Base-by-base conservation (phyloP, 2,888 invertebrate species). In the Dichetophora obliterata region DNA sequence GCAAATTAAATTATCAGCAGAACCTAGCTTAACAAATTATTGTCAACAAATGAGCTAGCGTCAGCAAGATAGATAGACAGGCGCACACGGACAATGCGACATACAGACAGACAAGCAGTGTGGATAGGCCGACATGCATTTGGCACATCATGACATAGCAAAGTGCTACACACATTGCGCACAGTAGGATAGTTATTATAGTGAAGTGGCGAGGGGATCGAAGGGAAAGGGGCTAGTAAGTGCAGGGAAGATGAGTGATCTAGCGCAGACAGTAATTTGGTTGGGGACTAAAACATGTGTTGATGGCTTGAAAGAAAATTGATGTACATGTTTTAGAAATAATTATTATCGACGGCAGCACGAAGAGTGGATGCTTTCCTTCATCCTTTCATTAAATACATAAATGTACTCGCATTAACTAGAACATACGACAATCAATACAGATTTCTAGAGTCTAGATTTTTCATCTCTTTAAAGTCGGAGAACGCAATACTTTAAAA, bases 1-100 rank as follows among this genome's bases (percentile, higher is more conserved):
- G 85, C 86, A 86, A 85, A 85, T 86, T 85, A 85, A 85, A 85
- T 85, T 83, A 85, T 85, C 85, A 84, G 84, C 84, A 81, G 79
- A 81, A 82, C 81, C 78, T 59, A 76, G 80, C 78, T 79, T 76
- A 80, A 84, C 85, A 86, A 86, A 86, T 85, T 86, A 86, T 85
- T 85, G 86, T 85, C 85, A 84, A 83, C 84, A 75, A 78, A 76
- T 75, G 72, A 77, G 82, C 77, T 78, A 34, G 63, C n/a, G 22
- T 31, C 54, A 57, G 68, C 50, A 6, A 24, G 68, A 68, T 48
- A 22, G 48, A 68, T 11, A 27, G 43, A 43, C 43, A 43, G 11
- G 43, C 11, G 43, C 43, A 37, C 8, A 37, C 37, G 37, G 37
- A 37, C 37, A 37, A 37, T 37, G 37, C 37, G n/a, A n/a, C n/a